Percentiles rank a stretch among this genome's conserved stretches.
Evolutionary conservation across 2,797 vertebrate genomes (phyloP).

Genomic region (Lepilemur ruficaudatus): DNA sequence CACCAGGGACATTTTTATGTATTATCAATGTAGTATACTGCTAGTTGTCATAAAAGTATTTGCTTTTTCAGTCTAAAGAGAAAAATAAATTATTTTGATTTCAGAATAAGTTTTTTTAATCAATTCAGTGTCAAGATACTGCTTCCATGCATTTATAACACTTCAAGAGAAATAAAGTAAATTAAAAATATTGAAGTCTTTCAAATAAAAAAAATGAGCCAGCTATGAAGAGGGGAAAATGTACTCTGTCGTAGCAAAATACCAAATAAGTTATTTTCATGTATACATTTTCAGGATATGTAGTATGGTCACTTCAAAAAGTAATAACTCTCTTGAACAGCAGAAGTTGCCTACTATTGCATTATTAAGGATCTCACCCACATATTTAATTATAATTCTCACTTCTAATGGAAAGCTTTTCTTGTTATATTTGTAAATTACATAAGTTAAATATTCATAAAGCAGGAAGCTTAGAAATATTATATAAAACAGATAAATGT

Average conservation of each 20-base stretch:
- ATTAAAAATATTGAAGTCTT: constrained; percentile 40
- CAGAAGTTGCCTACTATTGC: not conserved
- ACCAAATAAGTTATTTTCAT: not conserved
- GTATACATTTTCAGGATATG: not conserved
- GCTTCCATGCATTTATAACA: constrained; percentile 62
- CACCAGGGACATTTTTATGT: not conserved
- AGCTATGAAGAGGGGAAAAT: constrained; percentile 10
- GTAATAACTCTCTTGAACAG: not conserved
- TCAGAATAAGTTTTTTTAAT: constrained; percentile 51
- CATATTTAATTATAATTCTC: constrained; percentile 2
- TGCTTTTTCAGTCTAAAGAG: constrained; percentile 59
- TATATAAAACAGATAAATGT: constrained; percentile 15
- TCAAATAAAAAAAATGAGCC: constrained; percentile 20
- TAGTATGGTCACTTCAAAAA: not conserved
- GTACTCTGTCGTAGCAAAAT: not conserved
- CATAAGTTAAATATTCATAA: constrained; percentile 7
- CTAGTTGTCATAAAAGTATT: constrained; percentile 34
- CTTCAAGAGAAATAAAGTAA: constrained; percentile 72
- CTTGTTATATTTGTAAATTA: constrained; percentile 1
- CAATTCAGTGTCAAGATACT: constrained; percentile 72
- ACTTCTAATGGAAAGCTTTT: constrained; percentile 18
- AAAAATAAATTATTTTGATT: constrained; percentile 64
- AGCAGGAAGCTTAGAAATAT: not conserved
- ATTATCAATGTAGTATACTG: not conserved
- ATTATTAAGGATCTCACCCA: not conserved